A percentile compares a stretch with the other conserved stretches of the same genome.
These are phyloP conservation scores for Chrysaora quinquecirrha DNA, from an alignment of 30 jellyfish, hydroid and myxozoan genomes.

Conservation along the genomic window DNA sequence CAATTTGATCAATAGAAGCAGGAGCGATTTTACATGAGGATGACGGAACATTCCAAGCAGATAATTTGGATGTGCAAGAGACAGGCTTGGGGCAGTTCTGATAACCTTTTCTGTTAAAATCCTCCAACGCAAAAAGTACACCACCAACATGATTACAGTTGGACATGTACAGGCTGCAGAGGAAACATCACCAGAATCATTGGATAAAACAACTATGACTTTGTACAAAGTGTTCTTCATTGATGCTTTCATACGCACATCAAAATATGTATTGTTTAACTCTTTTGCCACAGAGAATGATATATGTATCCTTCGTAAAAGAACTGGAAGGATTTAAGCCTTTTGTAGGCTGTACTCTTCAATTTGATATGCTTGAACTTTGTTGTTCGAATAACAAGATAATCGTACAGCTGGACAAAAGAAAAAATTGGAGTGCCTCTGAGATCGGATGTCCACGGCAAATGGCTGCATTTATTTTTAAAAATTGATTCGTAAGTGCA, in stretches of 20 bases:
- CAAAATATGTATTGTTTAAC: constrained; percentile 9
- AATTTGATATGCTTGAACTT: constrained; percentile 50
- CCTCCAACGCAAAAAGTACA: too few species aligned
- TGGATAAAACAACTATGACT: too few species aligned
- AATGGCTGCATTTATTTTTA: constrained; percentile 25
- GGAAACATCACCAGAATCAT: too few species aligned
- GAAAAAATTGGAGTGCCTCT: constrained; percentile 39
- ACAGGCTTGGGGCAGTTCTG: too few species aligned
- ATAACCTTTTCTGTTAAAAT: too few species aligned
- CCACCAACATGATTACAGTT: too few species aligned
- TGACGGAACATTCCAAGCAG: constrained; percentile 59
- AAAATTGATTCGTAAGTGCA: constrained; percentile 40
- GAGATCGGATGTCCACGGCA: constrained; percentile 57
- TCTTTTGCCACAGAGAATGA: constrained; percentile 23
- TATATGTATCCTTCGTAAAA: constrained; percentile 53
- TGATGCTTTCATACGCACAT: too few species aligned
- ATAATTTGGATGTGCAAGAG: constrained; percentile 50
- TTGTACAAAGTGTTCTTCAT: too few species aligned
- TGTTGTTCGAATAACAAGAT: constrained; percentile 45
- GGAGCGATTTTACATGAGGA: too few species aligned
- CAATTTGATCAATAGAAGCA: too few species aligned
- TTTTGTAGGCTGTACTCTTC: constrained; percentile 60
- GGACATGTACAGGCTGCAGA: constrained; percentile 66
- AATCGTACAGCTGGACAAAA: constrained; percentile 51
- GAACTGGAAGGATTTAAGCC: constrained; percentile 56